Base-by-base conservation (phyloP, 2,888 invertebrate species). In the Chymomyza procnemis region DNA sequence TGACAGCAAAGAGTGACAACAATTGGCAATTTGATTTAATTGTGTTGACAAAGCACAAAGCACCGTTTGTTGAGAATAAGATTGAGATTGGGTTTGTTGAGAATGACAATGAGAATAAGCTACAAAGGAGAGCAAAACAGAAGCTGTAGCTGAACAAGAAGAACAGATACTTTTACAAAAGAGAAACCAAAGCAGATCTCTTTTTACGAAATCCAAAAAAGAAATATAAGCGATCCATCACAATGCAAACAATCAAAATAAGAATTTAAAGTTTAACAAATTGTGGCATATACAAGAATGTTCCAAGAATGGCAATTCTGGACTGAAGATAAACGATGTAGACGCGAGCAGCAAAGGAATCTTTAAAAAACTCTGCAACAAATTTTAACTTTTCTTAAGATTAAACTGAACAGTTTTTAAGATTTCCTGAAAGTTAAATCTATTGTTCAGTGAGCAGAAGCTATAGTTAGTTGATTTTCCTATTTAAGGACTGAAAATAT, bases 1-100 rank as follows among this genome's bases (percentile, higher is more conserved):
- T 19, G 26, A 18, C 61, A 58, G 59, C 18, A 18, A 50, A 14
- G 47, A 46, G 18, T 59, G 59, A 22, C 69, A 86, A 84, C 81
- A 80, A 86, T 80, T 80, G 84, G 69, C 79, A 75, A 86, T 80
- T 80, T 80, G 86, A 58, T 71, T 73, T 67, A 78, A 73, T 84
- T 84, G 73, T 75, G 79, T 80, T 74, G 73, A 70, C 67, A 74
- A 67, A n/a, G n/a, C 61, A 67, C 61, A 74, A 54, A 59, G 47
- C 16, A 58, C 56, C 14, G 16, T 56, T 26, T 41, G 12, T 41
- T 41, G 26, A 26, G 26, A 26, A 26, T 26, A 8, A 26, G 26
- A 46, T 18, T 56, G 9, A 21, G 19, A 16, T n/a, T n/a, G n/a
- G n/a, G 16, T 56, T 26, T 41, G 12, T 41, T 41, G 26, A 26